Percentiles rank a stretch among this genome's conserved stretches.
Evolutionary conservation across 2,888 invertebrate genomes (phyloP).

Genomic region (Endomychus coccineus): DNA sequence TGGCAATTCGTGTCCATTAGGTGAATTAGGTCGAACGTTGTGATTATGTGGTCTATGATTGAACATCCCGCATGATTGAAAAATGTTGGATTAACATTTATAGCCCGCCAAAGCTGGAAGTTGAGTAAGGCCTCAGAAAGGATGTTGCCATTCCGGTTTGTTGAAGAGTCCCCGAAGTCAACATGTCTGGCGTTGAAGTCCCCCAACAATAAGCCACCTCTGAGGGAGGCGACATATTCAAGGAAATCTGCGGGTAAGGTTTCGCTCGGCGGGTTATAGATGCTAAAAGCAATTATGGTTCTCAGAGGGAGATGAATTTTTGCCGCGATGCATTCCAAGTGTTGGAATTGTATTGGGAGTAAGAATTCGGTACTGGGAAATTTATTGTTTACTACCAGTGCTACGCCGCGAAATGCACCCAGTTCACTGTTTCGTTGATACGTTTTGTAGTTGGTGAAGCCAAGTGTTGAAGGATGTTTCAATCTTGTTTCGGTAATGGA

Average conservation of each 20-base stretch:
- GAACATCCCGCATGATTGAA: no score
- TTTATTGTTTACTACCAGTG: background rate
- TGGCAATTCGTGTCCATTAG: no score
- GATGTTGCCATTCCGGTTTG: background rate
- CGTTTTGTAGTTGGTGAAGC: background rate
- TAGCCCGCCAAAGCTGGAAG: no score
- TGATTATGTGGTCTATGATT: no score
- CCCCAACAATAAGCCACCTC: background rate
- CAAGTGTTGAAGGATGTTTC: no score
- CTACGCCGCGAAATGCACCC: background rate
- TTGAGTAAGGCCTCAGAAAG: no score
- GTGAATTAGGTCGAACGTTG: no score
- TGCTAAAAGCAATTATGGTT: background rate
- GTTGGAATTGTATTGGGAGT: background rate
- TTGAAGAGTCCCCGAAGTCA: background rate
- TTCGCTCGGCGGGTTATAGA: background rate
- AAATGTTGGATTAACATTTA: no score
- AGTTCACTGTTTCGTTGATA: background rate
- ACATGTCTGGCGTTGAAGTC: background rate
- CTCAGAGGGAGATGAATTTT: background rate
- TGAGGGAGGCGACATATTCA: background rate
- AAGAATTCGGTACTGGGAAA: background rate
- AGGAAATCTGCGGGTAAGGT: background rate
- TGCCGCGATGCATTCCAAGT: slow-evolving; percentile 1
- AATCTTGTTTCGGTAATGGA: no score